A percentile compares a stretch with the other conserved stretches of the same genome.
phyloP scores from a whole-genome alignment of 2,888 invertebrate species.

The Patella ulyssiponensis region DNA sequence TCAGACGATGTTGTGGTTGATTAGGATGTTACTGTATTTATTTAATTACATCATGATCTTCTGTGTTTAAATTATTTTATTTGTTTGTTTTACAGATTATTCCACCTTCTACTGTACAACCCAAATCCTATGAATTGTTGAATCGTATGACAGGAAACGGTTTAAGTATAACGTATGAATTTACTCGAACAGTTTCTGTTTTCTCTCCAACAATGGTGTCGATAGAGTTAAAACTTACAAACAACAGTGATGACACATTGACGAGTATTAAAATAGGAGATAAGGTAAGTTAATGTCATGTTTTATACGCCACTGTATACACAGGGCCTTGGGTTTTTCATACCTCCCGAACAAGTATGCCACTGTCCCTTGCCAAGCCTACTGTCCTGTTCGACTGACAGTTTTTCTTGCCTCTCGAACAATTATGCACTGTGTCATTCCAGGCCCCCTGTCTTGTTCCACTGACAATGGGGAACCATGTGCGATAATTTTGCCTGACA shows the following conservation, averaged over 20 bases:
- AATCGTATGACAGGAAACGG: slow-evolving; percentile 72
- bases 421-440: no score
- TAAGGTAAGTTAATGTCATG: slow-evolving; percentile 77
- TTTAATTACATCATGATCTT: no score
- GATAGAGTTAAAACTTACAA: slow-evolving; percentile 85
- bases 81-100: slow-evolving; percentile 74
- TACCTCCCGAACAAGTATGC: not conserved
- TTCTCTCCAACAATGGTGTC: slow-evolving; percentile 87
- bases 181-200: slow-evolving; percentile 73
- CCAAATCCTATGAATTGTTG: slow-evolving; percentile 72
- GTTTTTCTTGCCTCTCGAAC: not conserved
- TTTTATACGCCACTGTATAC: no score
- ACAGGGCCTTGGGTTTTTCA: no score
- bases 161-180: slow-evolving; percentile 72
- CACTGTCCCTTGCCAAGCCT: not conserved
- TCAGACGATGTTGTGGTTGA: no score
- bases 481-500: no score
- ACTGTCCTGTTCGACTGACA: no score
- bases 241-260: slow-evolving; percentile 80
- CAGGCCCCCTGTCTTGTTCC: no score
- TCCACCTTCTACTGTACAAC: slow-evolving; percentile 77
- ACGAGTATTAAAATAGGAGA: slow-evolving; percentile 81
- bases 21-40: no score
- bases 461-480: no score
- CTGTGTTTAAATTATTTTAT: no score